Conservation (phyloP, 2,888 invertebrate species). For the Netelia melanura region DNA sequence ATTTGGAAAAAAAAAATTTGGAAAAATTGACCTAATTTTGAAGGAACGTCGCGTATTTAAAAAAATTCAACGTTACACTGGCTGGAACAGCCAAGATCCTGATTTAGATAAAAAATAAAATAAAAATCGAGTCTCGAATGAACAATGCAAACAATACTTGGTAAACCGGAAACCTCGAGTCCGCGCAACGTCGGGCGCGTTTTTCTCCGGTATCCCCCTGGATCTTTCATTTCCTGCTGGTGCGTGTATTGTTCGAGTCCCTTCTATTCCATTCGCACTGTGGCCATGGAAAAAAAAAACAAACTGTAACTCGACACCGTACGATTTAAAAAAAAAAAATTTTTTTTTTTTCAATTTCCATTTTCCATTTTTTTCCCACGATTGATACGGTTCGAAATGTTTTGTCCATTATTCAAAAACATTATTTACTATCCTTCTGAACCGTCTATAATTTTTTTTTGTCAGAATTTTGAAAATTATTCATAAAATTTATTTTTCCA, state of each 20-base stretch:
- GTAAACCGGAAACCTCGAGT: slow-evolving; percentile 53
- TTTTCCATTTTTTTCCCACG: not conserved
- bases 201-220: slow-evolving; percentile 29
- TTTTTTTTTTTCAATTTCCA: not conserved
- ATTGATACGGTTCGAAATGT: not conserved
- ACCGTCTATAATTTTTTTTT: not conserved
- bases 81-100: slow-evolving; percentile 17
- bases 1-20: not conserved
- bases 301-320: slow-evolving; percentile 19
- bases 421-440: not conserved
- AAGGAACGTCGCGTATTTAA: too few relatives aligned
- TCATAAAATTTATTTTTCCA: not conserved
- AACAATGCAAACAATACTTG: slow-evolving; percentile 41
- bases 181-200: slow-evolving; percentile 11
- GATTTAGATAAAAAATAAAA: slow-evolving; percentile 19
- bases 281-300: not conserved
- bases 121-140: slow-evolving; percentile 5
- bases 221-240: slow-evolving; percentile 56
- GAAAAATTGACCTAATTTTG: too few relatives aligned
- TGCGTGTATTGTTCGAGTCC: slow-evolving; percentile 47
- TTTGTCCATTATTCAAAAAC: not conserved
- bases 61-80: too few relatives aligned
- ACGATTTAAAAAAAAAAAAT: not conserved
- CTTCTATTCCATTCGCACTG: slow-evolving; percentile 9
- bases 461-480: too few relatives aligned